phyloP scores from a whole-genome alignment of 1,140 invertebrate genomes.

The Planococcus citri region DNA sequence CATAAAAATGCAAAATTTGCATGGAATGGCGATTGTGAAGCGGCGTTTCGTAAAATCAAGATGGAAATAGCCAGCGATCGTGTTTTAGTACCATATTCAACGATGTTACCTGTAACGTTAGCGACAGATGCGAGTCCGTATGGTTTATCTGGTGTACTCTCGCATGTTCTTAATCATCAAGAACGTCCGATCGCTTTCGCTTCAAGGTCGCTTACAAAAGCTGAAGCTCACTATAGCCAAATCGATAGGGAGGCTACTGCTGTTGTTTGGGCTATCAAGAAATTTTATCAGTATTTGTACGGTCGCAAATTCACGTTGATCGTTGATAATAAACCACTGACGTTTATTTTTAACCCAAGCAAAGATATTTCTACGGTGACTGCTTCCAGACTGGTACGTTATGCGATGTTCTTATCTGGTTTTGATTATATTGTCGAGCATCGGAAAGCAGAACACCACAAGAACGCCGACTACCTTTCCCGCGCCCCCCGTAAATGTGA shows the following conservation, averaged over 20 bases:
- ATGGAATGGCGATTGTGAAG: conserved; percentile 27
- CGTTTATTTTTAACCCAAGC: conserved; percentile 35
- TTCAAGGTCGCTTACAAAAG: conserved; percentile 35
- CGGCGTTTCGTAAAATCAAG: conserved; percentile 30
- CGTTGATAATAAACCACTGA: conserved; percentile 36
- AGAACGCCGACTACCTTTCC: conserved; percentile 31
- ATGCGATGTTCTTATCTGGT: conserved; percentile 32
- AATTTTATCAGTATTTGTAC: conserved; percentile 38
- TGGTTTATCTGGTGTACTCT: conserved; percentile 37
- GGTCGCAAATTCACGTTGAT: too few relatives aligned
- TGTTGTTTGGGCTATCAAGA: conserved; percentile 37
- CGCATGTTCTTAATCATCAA: conserved; percentile 32
- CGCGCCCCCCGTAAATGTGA: conserved; percentile 22
- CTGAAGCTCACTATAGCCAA: conserved; percentile 39
- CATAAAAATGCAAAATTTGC: conserved; percentile 22
- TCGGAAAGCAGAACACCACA: conserved; percentile 27
- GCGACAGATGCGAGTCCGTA: conserved; percentile 34
- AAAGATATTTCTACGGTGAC: conserved; percentile 30
- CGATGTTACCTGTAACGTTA: conserved; percentile 38
- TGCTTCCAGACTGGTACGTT: conserved; percentile 31
- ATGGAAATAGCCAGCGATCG: conserved; percentile 21
- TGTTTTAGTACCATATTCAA: conserved; percentile 34
- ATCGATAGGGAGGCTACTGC: conserved; percentile 41
- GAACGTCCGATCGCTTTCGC: conserved; percentile 38
- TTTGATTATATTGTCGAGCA: conserved; percentile 33